phyloP scores from a whole-genome alignment of 1,140 invertebrate species.

The Zaprionus camerounensis region DNA sequence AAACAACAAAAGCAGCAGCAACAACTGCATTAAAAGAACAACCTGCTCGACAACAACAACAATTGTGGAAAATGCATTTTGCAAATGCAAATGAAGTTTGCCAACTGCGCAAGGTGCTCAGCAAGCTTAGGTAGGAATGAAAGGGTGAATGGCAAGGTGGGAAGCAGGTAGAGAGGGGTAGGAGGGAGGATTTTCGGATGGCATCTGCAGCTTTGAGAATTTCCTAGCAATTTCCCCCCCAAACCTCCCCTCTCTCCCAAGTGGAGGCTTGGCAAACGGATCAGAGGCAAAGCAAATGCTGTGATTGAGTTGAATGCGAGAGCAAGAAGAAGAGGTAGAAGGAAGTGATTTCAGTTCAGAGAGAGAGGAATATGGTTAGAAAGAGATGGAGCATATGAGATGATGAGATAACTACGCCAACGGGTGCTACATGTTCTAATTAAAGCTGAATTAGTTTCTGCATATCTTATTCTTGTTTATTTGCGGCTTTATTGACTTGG shows the following conservation, averaged over 20 bases:
- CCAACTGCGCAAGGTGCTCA: conserved; percentile 10
- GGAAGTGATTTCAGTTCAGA: not conserved
- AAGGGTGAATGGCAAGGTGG: not conserved
- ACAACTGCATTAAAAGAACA: conserved; percentile 1
- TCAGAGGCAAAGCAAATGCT: not conserved
- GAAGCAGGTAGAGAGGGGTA: not conserved
- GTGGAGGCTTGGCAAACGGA: not conserved
- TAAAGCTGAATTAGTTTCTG: not conserved
- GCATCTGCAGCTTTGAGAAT: not conserved
- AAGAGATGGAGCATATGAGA: not conserved
- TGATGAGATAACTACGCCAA: not conserved
- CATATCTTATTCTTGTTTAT: not conserved
- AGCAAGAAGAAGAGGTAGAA: not conserved
- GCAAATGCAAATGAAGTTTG: conserved; percentile 48
- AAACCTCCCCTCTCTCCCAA: not conserved
- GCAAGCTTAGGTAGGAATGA: not conserved
- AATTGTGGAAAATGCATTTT: conserved; percentile 33
- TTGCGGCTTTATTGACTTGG: not conserved
- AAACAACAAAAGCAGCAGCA: conserved; percentile 5
- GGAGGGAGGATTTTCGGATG: not conserved
- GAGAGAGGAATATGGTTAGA: not conserved
- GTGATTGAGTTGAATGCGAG: too few relatives aligned
- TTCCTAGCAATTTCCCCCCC: not conserved
- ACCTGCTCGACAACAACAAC: conserved; percentile 4
- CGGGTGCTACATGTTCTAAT: not conserved